phyloP scores from a whole-genome alignment of 2,797 vertebrate genomes.

The Amphiprion clarkii region DNA sequence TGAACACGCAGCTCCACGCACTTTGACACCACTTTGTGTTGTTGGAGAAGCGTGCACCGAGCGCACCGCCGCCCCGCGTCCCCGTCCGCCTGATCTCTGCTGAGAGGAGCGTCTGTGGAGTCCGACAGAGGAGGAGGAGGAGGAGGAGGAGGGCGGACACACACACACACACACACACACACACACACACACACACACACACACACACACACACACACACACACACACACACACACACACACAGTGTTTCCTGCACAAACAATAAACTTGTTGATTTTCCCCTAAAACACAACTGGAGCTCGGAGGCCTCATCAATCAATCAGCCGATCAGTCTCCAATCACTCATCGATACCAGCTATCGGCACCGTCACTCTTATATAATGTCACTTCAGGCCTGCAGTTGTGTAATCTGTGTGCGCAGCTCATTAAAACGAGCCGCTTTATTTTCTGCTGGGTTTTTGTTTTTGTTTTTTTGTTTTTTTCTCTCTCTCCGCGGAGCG shows the following conservation, averaged over 20 bases:
- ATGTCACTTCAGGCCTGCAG: conserved; percentile 9
- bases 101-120: conserved; percentile 60
- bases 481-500: not conserved
- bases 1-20: not conserved
- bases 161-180: conserved; percentile 41
- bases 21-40: conserved; percentile 12
- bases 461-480: too few species aligned
- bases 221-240: conserved; percentile 43
- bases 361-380: conserved; percentile 20
- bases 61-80: conserved; percentile 58
- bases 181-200: conserved; percentile 53
- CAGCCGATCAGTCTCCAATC: not conserved
- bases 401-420: conserved; percentile 13
- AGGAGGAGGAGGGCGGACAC: conserved; percentile 67
- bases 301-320: not conserved
- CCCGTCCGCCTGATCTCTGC: conserved; percentile 80
- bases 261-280: conserved; percentile 30
- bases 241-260: conserved; percentile 6
- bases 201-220: conserved; percentile 51
- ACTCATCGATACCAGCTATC: conserved; percentile 9
- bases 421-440: conserved; percentile 1
- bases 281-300: not conserved
- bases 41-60: conserved; percentile 51
- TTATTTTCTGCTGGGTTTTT: too few species aligned
- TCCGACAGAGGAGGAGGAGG: conserved; percentile 80